These are phyloP conservation scores for Selene dorsalis DNA, from an alignment of 2,797 vertebrate species.

Conservation along the genomic window DNA sequence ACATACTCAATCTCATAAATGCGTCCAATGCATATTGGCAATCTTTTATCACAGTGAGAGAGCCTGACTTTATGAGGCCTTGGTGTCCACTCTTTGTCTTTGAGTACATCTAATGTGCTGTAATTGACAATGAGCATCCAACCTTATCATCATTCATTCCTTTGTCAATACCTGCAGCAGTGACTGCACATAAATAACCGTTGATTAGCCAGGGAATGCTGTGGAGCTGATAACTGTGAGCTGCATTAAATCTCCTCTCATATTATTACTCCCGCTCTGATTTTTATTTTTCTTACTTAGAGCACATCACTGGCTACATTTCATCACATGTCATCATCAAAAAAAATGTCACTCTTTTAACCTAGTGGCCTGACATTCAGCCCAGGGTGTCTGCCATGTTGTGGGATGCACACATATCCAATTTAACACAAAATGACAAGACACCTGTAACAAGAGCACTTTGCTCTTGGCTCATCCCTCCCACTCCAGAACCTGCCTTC, in stretches of 20 bases:
- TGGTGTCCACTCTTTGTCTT: constrained; percentile 39
- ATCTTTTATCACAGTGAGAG: constrained; percentile 39
- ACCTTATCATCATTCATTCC: constrained; percentile 14
- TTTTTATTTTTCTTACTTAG: constrained; percentile 19
- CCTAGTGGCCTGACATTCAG: constrained; percentile 33
- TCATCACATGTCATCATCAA: constrained; percentile 53
- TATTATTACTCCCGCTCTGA: background rate
- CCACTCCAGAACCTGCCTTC: constrained; percentile 20
- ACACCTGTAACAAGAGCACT: constrained; percentile 57
- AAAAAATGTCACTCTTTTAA: constrained; percentile 34
- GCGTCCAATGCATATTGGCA: constrained; percentile 37
- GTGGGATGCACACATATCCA: constrained; percentile 16
- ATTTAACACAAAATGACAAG: constrained; percentile 56
- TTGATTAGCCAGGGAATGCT: constrained; percentile 11
- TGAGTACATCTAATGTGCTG: constrained; percentile 39
- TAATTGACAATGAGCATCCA: constrained; percentile 39
- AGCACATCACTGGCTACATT: constrained; percentile 34
- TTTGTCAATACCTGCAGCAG: constrained; percentile 33
- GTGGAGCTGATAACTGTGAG: background rate
- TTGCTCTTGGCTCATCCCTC: constrained; percentile 24
- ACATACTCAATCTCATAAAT: constrained; percentile 41
- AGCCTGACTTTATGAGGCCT: constrained; percentile 52
- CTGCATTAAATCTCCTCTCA: background rate
- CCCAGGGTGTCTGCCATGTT: constrained; percentile 18
- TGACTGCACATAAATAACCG: constrained; percentile 17